Evolutionary conservation across 1,140 invertebrate species (phyloP), one percentile per base, ranked within the genome.

Genomic region (Acromyrmex charruanus): DNA sequence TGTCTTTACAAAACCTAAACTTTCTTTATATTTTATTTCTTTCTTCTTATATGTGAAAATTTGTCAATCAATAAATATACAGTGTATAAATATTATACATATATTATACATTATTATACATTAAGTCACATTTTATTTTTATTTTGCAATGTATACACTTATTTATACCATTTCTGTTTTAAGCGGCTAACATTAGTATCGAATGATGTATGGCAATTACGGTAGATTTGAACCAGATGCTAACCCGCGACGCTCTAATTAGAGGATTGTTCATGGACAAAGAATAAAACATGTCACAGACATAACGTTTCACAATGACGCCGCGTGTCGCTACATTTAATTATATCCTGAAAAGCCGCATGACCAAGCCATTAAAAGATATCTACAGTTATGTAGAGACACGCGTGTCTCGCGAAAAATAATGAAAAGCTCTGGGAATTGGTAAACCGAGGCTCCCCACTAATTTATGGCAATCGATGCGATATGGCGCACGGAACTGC

Each of bases 391-490:
- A 82, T 59, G n/a, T 72, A n/a, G n/a, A n/a, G n/a, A 61, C 55
- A 82, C 25, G 39, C 53, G 39, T 58, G 53, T 84, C 25, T 35
- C 16, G 6, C 63, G n/a, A 63, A 75, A 59, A 85, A 72, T 77
- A 88, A 88, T 66, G 65, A 85, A 89, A 77, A 81, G 55, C 25
- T 77, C 71, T 74, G 31, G n/a, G 25, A 77, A 85, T 85, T 68
- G 80, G 51, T 66, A 74, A 82, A 88, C 39, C 55, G 44, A 2
- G 2, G 31, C 28, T 25, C 14, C 18, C 39, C 31, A 58, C 74
- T 84, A 84, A 89, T 77, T 85, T 61, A 89, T 68, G 18, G 28
- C 74, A 63, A 88, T 58, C 59, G 44, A 49, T 44, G 25, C 51
- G 65, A 88, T 77, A 72, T 35, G 53, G 21, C 18, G 59, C 65